Percentiles rank a stretch among this genome's conserved stretches.
Conservation (phyloP, 2,113 vertebrate species). For the Microtus ochrogaster region DNA sequence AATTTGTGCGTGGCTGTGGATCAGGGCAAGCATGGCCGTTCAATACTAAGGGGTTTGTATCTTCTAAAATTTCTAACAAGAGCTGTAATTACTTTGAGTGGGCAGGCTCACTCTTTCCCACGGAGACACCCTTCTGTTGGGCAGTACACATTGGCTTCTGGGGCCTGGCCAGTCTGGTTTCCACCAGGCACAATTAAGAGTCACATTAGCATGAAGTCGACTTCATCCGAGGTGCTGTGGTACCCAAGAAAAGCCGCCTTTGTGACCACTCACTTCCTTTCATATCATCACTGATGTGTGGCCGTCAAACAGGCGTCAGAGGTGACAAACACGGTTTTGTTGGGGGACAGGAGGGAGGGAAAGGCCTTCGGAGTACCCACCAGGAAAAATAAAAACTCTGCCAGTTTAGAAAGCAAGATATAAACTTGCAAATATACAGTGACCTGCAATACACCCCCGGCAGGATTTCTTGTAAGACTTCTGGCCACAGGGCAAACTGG, state of each 20-base stretch:
- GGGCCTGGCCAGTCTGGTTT: conserved; percentile 73
- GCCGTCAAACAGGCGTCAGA: conserved; percentile 71
- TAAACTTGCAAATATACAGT: conserved; percentile 84
- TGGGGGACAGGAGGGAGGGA: conserved; percentile 66
- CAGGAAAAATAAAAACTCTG: conserved; percentile 86
- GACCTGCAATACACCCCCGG: conserved; percentile 85
- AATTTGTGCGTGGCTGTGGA: neutral
- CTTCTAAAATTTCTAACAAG: conserved; percentile 4
- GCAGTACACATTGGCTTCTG: conserved; percentile 14
- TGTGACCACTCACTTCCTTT: conserved; percentile 79
- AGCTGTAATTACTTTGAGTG: conserved; percentile 27
- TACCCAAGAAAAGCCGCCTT: conserved; percentile 82
- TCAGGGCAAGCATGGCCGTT: neutral
- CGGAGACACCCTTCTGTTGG: conserved; percentile 11
- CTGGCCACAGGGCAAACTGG: conserved; percentile 91
- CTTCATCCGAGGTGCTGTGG: conserved; percentile 61
- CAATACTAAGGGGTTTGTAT: neutral
- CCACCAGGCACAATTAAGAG: conserved; percentile 64
- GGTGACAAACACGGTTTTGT: conserved; percentile 82
- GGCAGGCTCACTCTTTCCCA: neutral
- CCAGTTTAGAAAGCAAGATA: conserved; percentile 85
- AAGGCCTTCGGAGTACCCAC: conserved; percentile 84
- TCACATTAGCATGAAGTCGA: conserved; percentile 77
- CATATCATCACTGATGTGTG: conserved; percentile 57
- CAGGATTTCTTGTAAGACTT: conserved; percentile 90